Conservation (phyloP, 2,888 invertebrate species). For the Rhingia rostrata region DNA sequence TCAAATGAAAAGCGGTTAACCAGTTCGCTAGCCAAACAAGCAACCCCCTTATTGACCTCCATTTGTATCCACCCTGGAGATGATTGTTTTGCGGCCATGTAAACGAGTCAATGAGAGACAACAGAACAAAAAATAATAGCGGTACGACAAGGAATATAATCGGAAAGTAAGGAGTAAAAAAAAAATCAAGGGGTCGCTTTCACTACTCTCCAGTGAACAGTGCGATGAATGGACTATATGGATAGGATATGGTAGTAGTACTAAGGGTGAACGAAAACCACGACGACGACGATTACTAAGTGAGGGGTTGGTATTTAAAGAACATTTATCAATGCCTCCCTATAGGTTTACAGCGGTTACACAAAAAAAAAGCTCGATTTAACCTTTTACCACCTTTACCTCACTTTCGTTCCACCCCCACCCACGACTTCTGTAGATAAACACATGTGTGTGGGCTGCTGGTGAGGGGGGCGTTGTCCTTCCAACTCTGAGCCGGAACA, state of each 20-base stretch:
- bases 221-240: slow-evolving; percentile 67
- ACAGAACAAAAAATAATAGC: slow-evolving; percentile 32
- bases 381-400: slow-evolving; percentile 73
- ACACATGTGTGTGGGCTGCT: slow-evolving; percentile 36
- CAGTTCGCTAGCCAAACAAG: slow-evolving; percentile 61
- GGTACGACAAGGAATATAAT: slow-evolving; percentile 27
- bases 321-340: slow-evolving; percentile 75
- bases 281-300: slow-evolving; percentile 37
- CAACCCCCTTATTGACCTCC: slow-evolving; percentile 73
- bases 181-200: slow-evolving; percentile 71
- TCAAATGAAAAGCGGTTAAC: slow-evolving; percentile 74
- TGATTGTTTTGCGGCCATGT: slow-evolving; percentile 74
- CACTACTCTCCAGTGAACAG: slow-evolving; percentile 65
- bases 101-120: slow-evolving; percentile 67
- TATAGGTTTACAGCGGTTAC: slow-evolving; percentile 73
- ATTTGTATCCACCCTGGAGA: slow-evolving; percentile 74
- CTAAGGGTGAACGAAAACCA: slow-evolving; percentile 60
- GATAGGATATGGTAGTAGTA: slow-evolving; percentile 10
- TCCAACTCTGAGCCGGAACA: slow-evolving; percentile 45
- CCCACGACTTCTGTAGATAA: background rate
- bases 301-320: slow-evolving; percentile 73
- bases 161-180: slow-evolving; percentile 63
- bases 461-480: slow-evolving; percentile 47
- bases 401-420: slow-evolving; percentile 38
- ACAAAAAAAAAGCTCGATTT: slow-evolving; percentile 71